phyloP scores from a whole-genome alignment of 1,140 invertebrate genomes.

The Drosophila busckii region DNA sequence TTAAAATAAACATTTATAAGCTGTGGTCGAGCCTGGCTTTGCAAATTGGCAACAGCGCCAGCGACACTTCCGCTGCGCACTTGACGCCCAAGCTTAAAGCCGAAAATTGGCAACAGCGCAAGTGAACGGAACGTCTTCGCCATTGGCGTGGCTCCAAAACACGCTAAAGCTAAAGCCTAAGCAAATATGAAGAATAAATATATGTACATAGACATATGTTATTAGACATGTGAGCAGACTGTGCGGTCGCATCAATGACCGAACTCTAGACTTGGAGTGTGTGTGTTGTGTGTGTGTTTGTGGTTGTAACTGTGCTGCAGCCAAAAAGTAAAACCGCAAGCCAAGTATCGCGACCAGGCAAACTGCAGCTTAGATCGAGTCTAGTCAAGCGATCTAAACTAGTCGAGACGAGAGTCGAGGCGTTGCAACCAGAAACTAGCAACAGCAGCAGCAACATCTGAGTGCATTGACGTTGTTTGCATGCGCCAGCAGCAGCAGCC shows the following conservation, averaged over 20 bases:
- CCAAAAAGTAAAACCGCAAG: constrained; percentile 36
- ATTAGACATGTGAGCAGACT: constrained; percentile 9
- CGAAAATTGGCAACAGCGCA: constrained; percentile 33
- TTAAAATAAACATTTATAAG: too few species aligned
- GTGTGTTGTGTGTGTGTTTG: constrained; percentile 43
- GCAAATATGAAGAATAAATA: not conserved
- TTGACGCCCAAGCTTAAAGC: too few species aligned
- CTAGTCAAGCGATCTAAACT: constrained; percentile 69
- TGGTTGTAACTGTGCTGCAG: constrained; percentile 33
- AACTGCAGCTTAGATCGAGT: constrained; percentile 52
- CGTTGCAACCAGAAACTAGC: constrained; percentile 18
- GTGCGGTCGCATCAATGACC: constrained; percentile 70
- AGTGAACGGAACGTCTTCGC: constrained; percentile 60
- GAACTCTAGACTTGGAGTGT: constrained; percentile 46
- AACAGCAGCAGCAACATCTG: constrained; percentile 31
- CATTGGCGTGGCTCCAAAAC: constrained; percentile 25
- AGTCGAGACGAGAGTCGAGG: constrained; percentile 58
- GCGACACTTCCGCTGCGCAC: too few species aligned
- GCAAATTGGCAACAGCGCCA: too few species aligned
- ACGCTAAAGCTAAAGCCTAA: constrained; percentile 1
- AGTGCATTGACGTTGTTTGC: constrained; percentile 73
- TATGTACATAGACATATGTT: not conserved
- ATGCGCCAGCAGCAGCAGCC: constrained; percentile 35
- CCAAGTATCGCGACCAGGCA: constrained; percentile 27
- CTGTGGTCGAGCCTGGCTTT: too few species aligned